Base-by-base conservation (phyloP, 2,888 invertebrate genomes). In the Syrista parreyssii region DNA sequence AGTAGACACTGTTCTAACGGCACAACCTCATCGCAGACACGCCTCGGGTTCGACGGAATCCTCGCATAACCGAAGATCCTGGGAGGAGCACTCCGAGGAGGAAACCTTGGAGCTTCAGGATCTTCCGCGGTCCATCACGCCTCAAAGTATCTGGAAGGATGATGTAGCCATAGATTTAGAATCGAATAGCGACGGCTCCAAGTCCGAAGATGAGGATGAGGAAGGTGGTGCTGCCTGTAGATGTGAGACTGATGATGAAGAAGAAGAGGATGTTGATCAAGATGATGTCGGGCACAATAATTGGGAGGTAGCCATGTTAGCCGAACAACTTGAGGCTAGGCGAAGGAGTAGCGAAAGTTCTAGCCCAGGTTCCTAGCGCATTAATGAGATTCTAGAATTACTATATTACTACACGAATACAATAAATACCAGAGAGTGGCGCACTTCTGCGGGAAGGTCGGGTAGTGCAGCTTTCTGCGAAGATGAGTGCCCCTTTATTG, bases 291-390 rank as follows among this genome's bases (percentile, higher is more conserved):
- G 90, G 11, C 90, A 91, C 80, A 94, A 95, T 81, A 94, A 95
- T 87, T 96, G 96, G 96, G 96, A 96, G 89, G 95, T 96, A 0
- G 93, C 94, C 90, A 95, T 96, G 95, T 91, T 96, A 68, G 96
- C 96, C 0, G 94, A 95, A 82, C 95, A 96, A 89, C 92, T 96
- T 83, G 94, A 95, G 15, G 90, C 92, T 34, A 88, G 89, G 78
- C 88, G 89, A 82, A 85, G 86, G 79, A 88, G 89, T 79, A 88
- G 86, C 87, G 90, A 90, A 82, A 88, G 84, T 78, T 86, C 89
- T 75, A 89, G 89, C 81, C 88, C 91, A 76, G 90, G 89, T 83
- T 91, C 91, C 91, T 91, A 91, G 91, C 91, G 90, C 85, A 91
- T 90, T 88, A 89, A 89, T 85, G 86, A 89, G 79, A 86, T 90